Evolutionary conservation across 2,888 invertebrate species (phyloP).

Genomic region (Drosophila affinis): DNA sequence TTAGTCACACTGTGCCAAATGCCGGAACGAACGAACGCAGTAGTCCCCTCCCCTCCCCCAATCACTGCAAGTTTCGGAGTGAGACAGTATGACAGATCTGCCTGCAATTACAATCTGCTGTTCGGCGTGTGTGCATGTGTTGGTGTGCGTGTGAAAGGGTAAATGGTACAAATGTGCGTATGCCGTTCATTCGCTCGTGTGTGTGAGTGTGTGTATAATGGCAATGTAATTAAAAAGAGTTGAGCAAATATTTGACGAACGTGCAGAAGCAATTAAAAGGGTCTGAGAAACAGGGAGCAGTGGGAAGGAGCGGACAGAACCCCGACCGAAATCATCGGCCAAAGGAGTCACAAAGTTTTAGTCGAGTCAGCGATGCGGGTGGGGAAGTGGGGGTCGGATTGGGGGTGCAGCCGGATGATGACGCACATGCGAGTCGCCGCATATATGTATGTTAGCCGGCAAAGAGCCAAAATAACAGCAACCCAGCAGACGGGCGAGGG

Average conservation of each 20-base stretch:
- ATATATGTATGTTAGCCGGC: conserved; percentile 32
- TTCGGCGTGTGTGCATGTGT: conserved; percentile 5
- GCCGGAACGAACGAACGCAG: conserved; percentile 1
- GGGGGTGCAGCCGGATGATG: conserved; percentile 45
- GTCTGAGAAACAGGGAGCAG: conserved; percentile 11
- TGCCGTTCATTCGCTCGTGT: conserved; percentile 22
- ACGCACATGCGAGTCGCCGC: conserved; percentile 57
- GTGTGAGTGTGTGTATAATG: conserved; percentile 34
- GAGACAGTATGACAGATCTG: conserved; percentile 24
- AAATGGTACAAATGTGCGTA: conserved; percentile 16
- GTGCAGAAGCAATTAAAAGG: conserved; percentile 69
- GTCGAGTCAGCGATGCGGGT: conserved; percentile 26
- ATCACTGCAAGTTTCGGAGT: neutral
- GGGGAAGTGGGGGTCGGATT: neutral
- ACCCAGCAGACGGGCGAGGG: neutral
- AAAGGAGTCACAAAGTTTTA: conserved; percentile 8
- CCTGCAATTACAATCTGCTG: conserved; percentile 40
- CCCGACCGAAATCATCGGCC: conserved; percentile 1
- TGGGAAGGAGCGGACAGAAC: conserved; percentile 11
- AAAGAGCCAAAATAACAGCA: conserved; percentile 5
- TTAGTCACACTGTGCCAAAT: conserved; percentile 38
- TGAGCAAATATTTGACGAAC: conserved; percentile 78
- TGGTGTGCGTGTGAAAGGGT: conserved; percentile 56
- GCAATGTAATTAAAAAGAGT: conserved; percentile 76
- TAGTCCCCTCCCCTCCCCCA: neutral